Percentiles rank a stretch among this genome's conserved stretches.
phyloP scores from a whole-genome alignment of 2,797 vertebrate species.

The Sebastes vulpes region DNA sequence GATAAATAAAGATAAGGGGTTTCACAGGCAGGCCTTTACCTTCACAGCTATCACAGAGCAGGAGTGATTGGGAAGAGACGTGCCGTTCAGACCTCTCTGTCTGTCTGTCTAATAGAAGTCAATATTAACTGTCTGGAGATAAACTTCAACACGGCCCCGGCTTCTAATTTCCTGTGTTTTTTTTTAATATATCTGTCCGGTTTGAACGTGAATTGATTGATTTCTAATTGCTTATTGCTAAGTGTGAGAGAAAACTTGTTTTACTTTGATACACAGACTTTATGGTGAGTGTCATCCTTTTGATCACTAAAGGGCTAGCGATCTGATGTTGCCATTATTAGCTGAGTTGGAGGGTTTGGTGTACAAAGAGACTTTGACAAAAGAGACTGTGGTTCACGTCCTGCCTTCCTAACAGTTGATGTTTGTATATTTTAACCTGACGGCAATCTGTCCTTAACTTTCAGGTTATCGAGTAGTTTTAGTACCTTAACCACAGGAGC shows the following conservation, averaged over 20 bases:
- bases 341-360: not conserved
- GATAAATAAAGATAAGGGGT: constrained; percentile 77
- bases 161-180: constrained; percentile 10
- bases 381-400: not conserved
- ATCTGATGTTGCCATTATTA: not conserved
- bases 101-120: constrained; percentile 51
- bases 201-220: constrained; percentile 35
- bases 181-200: not conserved
- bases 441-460: not conserved
- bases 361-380: not conserved
- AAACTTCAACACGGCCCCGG: constrained; percentile 22
- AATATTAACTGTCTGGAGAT: constrained; percentile 73
- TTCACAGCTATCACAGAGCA: constrained; percentile 60
- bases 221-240: not conserved
- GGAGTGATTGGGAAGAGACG: constrained; percentile 76
- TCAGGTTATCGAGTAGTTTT: not conserved
- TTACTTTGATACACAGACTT: not conserved
- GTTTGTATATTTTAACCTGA: not conserved
- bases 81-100: constrained; percentile 41
- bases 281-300: not conserved
- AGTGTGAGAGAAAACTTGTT: not conserved
- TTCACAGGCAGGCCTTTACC: constrained; percentile 52
- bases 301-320: not conserved
- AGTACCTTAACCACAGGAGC: not conserved
- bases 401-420: not conserved